Evolutionary conservation across 2,797 vertebrate genomes (phyloP).

Genomic region (Pseudochirops corinnae): DNA sequence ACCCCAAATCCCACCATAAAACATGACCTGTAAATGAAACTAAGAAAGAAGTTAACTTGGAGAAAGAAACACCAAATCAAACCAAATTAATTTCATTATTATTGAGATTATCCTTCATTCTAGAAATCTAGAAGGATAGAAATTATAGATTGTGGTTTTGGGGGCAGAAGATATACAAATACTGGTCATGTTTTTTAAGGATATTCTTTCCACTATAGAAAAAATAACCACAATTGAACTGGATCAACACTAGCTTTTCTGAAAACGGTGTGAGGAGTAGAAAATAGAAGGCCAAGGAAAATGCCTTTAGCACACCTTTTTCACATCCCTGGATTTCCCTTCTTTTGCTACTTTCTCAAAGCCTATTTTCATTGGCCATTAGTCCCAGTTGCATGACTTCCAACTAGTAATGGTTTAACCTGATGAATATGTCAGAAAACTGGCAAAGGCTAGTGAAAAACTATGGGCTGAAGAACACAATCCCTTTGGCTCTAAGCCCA

Average conservation of each 20-base stretch:
- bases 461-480: background rate
- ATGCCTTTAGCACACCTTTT: slow-evolving; percentile 21
- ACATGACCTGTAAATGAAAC: background rate
- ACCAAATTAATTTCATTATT: background rate
- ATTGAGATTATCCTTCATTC: background rate
- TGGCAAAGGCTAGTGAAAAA: background rate
- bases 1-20: background rate
- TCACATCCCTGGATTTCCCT: slow-evolving; percentile 7
- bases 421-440: background rate
- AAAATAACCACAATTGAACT: background rate
- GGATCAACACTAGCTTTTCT: background rate
- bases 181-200: background rate
- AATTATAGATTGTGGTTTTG: background rate
- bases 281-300: slow-evolving; percentile 2
- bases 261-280: slow-evolving; percentile 4
- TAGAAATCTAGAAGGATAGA: background rate
- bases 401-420: slow-evolving; percentile 8
- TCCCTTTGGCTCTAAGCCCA: background rate
- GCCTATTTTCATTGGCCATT: slow-evolving; percentile 7
- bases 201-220: background rate
- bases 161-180: background rate
- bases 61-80: background rate
- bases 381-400: background rate
- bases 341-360: slow-evolving; percentile 10
- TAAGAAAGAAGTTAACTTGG: background rate